These are phyloP conservation scores for Spilarctia lutea DNA, from an alignment of 2,888 invertebrate species.

Conservation along the genomic window DNA sequence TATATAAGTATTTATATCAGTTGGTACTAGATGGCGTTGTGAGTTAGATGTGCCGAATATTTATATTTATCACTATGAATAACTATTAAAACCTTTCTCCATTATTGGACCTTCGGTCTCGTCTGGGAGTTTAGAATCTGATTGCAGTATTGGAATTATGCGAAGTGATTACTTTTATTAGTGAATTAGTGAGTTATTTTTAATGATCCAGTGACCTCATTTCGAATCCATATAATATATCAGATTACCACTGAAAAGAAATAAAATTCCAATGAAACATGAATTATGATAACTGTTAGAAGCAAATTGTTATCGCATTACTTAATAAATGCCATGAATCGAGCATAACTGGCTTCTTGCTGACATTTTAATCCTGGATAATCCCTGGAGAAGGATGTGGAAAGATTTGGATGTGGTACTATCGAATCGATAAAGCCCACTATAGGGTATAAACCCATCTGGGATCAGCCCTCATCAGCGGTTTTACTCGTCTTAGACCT, in stretches of 20 bases:
- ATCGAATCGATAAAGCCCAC: too few relatives aligned
- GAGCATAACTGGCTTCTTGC: constrained; percentile 47
- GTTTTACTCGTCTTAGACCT: too few relatives aligned
- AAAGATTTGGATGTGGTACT: constrained; percentile 17
- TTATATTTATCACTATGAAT: too few relatives aligned
- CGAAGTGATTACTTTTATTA: neutral
- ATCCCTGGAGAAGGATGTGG: constrained; percentile 38
- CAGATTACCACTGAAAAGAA: neutral
- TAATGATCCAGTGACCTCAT: neutral
- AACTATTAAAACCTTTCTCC: too few relatives aligned
- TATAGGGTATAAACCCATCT: neutral
- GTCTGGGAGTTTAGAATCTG: too few relatives aligned
- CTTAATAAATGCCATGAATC: constrained; percentile 42
- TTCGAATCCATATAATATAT: neutral
- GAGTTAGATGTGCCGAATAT: too few relatives aligned
- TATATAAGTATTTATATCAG: too few relatives aligned
- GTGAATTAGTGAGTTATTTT: neutral
- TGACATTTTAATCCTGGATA: constrained; percentile 53
- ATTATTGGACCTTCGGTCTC: too few relatives aligned
- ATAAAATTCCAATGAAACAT: neutral
- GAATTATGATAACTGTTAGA: constrained; percentile 29
- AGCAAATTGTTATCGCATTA: constrained; percentile 50
- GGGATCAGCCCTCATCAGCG: too few relatives aligned
- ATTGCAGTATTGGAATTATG: too few relatives aligned
- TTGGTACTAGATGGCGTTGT: too few relatives aligned